A percentile compares a stretch with the other conserved stretches of the same genome.
phyloP scores from a whole-genome alignment of 2,797 vertebrate species.

The Ataeniobius toweri region DNA sequence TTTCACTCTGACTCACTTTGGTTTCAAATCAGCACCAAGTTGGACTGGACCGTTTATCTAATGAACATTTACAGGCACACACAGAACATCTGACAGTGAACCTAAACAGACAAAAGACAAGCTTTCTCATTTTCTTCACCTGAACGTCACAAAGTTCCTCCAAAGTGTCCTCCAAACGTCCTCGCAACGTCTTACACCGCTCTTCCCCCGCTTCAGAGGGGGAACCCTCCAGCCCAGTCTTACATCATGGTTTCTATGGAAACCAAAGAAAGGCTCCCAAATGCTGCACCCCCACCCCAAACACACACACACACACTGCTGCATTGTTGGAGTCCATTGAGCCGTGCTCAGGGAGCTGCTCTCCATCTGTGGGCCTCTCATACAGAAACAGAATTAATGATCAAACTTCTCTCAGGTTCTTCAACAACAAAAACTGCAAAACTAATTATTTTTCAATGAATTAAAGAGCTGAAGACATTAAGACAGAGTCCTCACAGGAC shows the following conservation, averaged over 20 bases:
- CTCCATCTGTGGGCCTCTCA: conserved; percentile 27
- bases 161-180: not conserved
- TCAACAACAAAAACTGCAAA: too few species aligned
- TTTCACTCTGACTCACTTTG: not conserved
- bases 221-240: conserved; percentile 24
- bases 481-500: too few species aligned
- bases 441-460: too few species aligned
- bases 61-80: not conserved
- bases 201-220: conserved; percentile 6
- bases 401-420: too few species aligned
- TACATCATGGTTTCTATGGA: conserved; percentile 50
- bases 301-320: conserved; percentile 24
- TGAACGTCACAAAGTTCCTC: conserved; percentile 7
- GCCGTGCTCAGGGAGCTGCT: conserved; percentile 18
- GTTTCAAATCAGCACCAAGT: not conserved
- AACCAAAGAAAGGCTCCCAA: conserved; percentile 48
- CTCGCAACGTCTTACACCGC: too few species aligned
- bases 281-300: conserved; percentile 15
- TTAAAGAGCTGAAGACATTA: too few species aligned
- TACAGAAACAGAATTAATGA: not conserved
- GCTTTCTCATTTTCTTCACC: conserved; percentile 12
- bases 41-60: too few species aligned
- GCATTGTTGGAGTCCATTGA: conserved; percentile 43
- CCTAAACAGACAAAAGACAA: not conserved
- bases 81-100: not conserved